Conservation (phyloP, 2,888 invertebrate species). For the Pediacus dermestoides region DNA sequence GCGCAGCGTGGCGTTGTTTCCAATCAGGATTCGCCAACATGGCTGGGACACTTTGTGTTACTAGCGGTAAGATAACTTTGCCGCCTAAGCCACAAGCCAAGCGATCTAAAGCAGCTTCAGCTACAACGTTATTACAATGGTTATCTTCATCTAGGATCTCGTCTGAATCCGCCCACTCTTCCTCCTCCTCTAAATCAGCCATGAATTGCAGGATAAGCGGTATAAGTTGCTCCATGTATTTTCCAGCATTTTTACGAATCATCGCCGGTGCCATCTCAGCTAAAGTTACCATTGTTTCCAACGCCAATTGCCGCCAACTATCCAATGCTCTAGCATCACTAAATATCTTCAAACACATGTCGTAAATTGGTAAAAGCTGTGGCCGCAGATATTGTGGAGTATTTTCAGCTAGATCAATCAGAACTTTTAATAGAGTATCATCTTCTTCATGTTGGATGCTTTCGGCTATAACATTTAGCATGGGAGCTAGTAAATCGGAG, state of each 20-base stretch:
- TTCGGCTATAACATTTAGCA: constrained; percentile 74
- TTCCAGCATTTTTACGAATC: constrained; percentile 87
- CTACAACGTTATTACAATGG: constrained; percentile 92
- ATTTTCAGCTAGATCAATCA: constrained; percentile 91
- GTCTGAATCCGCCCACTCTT: constrained; percentile 83
- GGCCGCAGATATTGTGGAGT: constrained; percentile 89
- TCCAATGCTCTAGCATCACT: constrained; percentile 69
- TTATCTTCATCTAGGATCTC: constrained; percentile 89
- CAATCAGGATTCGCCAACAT: constrained; percentile 84
- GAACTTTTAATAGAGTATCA: constrained; percentile 85
- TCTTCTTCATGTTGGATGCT: constrained; percentile 82
- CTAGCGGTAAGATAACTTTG: constrained; percentile 84
- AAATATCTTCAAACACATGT: constrained; percentile 82
- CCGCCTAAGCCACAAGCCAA: constrained; percentile 89
- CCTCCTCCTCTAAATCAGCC: constrained; percentile 91
- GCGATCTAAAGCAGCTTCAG: constrained; percentile 94
- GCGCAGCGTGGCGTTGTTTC: constrained; percentile 91
- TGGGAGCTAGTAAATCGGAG: constrained; percentile 74
- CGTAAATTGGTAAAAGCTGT: constrained; percentile 81
- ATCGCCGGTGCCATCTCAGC: constrained; percentile 95
- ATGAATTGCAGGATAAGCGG: constrained; percentile 89
- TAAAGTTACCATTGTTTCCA: constrained; percentile 79
- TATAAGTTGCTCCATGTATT: constrained; percentile 76
- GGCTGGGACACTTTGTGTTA: constrained; percentile 73
- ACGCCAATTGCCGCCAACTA: constrained; percentile 82